Conservation (phyloP, 2,113 vertebrate genomes). For the Xiphias gladius region DNA sequence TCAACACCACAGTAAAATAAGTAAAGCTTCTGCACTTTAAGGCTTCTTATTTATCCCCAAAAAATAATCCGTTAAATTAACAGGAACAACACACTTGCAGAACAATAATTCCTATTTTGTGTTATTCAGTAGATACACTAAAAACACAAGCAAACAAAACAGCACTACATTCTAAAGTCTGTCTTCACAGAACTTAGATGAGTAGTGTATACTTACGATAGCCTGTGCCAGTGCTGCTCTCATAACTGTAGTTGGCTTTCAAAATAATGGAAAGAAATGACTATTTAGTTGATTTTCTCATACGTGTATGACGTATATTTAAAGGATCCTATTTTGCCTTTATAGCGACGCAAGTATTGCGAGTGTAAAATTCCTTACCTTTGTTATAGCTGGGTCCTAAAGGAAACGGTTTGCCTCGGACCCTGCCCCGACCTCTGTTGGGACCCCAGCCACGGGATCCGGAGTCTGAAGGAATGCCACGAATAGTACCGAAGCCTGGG, state of each 20-base stretch:
- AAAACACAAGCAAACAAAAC: not conserved
- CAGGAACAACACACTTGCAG: not conserved
- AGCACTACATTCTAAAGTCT: not conserved
- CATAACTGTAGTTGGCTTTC: slow-evolving; percentile 90
- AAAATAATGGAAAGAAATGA: slow-evolving; percentile 35
- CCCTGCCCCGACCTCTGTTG: slow-evolving; percentile 87
- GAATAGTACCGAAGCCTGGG: slow-evolving; percentile 89
- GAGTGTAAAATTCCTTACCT: slow-evolving; percentile 63
- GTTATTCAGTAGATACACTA: not conserved
- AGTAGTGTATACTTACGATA: slow-evolving; percentile 87
- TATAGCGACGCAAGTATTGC: not conserved
- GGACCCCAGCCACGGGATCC: slow-evolving; percentile 87
- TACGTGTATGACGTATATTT: not conserved
- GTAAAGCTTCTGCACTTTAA: too few relatives aligned
- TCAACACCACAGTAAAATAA: too few relatives aligned
- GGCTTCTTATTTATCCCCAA: too few relatives aligned
- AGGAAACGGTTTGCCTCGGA: slow-evolving; percentile 79
- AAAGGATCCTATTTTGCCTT: not conserved
- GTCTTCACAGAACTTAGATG: not conserved
- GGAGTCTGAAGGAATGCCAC: slow-evolving; percentile 81
- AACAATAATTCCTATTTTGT: not conserved
- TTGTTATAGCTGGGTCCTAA: slow-evolving; percentile 89
- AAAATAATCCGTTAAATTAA: not conserved
- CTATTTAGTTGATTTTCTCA: slow-evolving; percentile 15
- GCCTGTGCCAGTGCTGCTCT: slow-evolving; percentile 85